Evolutionary conservation across 2,797 vertebrate genomes (phyloP).

Genomic region (Melanotaenia trifasciata): DNA sequence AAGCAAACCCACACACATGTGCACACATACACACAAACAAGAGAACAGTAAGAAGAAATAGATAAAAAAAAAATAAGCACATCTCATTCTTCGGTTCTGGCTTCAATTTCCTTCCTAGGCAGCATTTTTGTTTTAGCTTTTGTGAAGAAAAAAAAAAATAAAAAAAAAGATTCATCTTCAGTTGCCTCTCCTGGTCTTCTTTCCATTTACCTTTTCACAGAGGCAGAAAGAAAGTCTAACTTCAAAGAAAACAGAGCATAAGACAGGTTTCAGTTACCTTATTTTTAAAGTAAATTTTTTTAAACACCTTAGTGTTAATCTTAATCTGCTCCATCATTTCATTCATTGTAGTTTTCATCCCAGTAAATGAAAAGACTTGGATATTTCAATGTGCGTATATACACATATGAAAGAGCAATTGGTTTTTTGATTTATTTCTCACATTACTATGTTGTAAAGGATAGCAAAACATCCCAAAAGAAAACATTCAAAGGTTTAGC

Average conservation of each 20-base stretch:
- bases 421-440: too few relatives aligned
- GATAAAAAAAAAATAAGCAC: slow-evolving; percentile 12
- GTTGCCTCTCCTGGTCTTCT: background rate
- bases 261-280: background rate
- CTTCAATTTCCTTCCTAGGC: slow-evolving; percentile 43
- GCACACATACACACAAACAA: slow-evolving; percentile 2
- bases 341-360: background rate
- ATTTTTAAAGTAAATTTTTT: background rate
- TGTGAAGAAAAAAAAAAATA: slow-evolving; percentile 22
- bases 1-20: background rate
- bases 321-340: background rate
- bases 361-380: background rate
- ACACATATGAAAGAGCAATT: background rate
- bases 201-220: background rate
- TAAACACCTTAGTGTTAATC: too few relatives aligned
- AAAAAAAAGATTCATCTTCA: slow-evolving; percentile 11
- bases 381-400: background rate
- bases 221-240: background rate
- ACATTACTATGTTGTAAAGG: background rate
- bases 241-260: background rate
- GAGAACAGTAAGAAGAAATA: slow-evolving; percentile 21
- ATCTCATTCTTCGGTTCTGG: slow-evolving; percentile 61
- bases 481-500: background rate
- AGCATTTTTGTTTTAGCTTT: slow-evolving; percentile 14
- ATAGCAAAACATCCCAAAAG: background rate